These are phyloP conservation scores for Sebastes nivosus DNA, from an alignment of 2,797 vertebrate genomes.

Conservation along the genomic window DNA sequence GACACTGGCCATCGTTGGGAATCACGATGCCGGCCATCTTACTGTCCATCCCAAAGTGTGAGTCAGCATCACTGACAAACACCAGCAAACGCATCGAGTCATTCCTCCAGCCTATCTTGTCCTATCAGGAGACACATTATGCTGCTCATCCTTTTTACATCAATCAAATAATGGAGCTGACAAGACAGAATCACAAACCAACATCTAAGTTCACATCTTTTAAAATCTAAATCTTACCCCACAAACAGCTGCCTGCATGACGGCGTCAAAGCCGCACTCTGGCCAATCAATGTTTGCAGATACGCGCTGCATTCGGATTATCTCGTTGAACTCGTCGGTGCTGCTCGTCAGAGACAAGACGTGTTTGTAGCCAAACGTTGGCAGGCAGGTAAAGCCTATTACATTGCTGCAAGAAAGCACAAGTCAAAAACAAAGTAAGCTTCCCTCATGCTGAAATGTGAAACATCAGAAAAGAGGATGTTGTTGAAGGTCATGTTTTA, in stretches of 20 bases:
- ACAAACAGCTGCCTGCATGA: constrained; percentile 98
- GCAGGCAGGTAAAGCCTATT: constrained; percentile 77
- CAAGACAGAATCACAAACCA: not conserved
- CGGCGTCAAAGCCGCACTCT: constrained; percentile 95
- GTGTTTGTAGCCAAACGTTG: constrained; percentile 95
- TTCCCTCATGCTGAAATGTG: not conserved
- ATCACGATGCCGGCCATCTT: constrained; percentile 96
- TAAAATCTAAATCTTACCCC: constrained; percentile 82
- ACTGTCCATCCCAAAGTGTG: constrained; percentile 99
- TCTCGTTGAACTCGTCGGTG: constrained; percentile 91
- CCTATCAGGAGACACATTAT: constrained; percentile 77
- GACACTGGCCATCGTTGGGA: constrained; percentile 95
- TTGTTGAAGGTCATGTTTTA: not conserved
- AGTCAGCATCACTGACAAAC: constrained; percentile 95
- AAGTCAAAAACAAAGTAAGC: not conserved
- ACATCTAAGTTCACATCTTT: not conserved
- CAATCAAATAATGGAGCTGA: not conserved
- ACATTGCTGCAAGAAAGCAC: constrained; percentile 76
- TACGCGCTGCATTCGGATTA: constrained; percentile 88
- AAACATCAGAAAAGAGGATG: not conserved
- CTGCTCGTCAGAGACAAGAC: constrained; percentile 91
- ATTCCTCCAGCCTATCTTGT: constrained; percentile 98
- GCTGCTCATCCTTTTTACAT: constrained; percentile 19
- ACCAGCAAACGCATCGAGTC: constrained; percentile 96
- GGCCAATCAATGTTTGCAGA: constrained; percentile 92